Evolutionary conservation across 1,140 invertebrate genomes (phyloP).

Genomic region (Nasonia vitripennis): DNA sequence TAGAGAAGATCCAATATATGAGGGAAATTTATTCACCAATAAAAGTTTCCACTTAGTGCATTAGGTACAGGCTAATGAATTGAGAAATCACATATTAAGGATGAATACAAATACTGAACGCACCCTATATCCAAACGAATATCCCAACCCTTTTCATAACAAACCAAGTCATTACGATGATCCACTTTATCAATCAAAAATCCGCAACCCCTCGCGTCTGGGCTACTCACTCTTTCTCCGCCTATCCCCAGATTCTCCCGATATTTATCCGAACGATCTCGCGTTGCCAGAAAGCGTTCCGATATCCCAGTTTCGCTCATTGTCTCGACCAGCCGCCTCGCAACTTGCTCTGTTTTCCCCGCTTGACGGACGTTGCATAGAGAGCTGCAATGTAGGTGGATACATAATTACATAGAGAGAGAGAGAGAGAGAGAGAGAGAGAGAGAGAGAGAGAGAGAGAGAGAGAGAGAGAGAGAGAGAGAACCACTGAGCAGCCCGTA

Average conservation of each 20-base stretch:
- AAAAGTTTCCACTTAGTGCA: no score
- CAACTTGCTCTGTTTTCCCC: slow-evolving; percentile 10
- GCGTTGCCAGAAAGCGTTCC: neutral
- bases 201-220: neutral
- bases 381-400: slow-evolving; percentile 39
- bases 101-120: neutral
- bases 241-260: neutral
- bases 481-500: slow-evolving; percentile 18
- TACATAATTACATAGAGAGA: slow-evolving; percentile 48
- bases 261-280: slow-evolving; percentile 1
- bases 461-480: slow-evolving; percentile 23
- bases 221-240: neutral
- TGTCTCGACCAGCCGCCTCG: slow-evolving; percentile 14
- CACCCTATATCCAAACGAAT: neutral
- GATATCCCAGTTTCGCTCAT: slow-evolving; percentile 26
- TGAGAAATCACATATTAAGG: neutral
- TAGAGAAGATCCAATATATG: no score
- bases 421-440: slow-evolving; percentile 33
- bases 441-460: slow-evolving; percentile 25
- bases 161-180: neutral
- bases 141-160: neutral
- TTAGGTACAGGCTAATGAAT: no score
- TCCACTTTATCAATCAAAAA: slow-evolving; percentile 1
- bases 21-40: no score
- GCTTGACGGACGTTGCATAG: slow-evolving; percentile 34